These are phyloP conservation scores for Oncorhynchus masou DNA, from an alignment of 2,113 vertebrate species.

Conservation along the genomic window DNA sequence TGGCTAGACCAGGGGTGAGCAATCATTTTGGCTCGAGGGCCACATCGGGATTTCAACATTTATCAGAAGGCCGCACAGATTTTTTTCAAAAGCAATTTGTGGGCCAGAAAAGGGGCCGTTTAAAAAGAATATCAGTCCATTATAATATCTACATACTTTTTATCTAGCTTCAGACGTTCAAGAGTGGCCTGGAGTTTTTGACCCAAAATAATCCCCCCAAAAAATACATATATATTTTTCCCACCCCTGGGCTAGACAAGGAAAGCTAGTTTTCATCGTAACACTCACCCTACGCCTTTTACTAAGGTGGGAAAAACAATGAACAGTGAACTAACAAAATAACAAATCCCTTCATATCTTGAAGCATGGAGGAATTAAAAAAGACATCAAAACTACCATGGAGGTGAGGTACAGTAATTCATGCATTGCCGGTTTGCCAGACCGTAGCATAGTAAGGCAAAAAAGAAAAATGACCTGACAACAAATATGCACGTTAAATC, in stretches of 20 bases:
- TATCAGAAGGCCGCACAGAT: too few relatives aligned
- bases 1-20: too few relatives aligned
- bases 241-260: neutral
- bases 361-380: neutral
- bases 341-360: neutral
- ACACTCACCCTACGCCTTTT: neutral
- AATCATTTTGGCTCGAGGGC: too few relatives aligned
- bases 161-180: too few relatives aligned
- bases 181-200: too few relatives aligned
- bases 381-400: neutral
- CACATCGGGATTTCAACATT: too few relatives aligned
- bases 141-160: too few relatives aligned
- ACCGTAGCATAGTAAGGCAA: neutral
- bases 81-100: too few relatives aligned
- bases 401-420: neutral
- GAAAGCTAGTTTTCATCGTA: too few relatives aligned
- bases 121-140: too few relatives aligned
- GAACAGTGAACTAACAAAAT: neutral
- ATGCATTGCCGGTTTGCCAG: neutral
- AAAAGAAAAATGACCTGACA: neutral
- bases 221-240: neutral
- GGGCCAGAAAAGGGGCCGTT: too few relatives aligned
- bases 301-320: neutral
- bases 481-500: neutral
- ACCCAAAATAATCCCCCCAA: neutral